Evolutionary conservation across 1,140 invertebrate genomes (phyloP).

Genomic region (Megathymus violae): DNA sequence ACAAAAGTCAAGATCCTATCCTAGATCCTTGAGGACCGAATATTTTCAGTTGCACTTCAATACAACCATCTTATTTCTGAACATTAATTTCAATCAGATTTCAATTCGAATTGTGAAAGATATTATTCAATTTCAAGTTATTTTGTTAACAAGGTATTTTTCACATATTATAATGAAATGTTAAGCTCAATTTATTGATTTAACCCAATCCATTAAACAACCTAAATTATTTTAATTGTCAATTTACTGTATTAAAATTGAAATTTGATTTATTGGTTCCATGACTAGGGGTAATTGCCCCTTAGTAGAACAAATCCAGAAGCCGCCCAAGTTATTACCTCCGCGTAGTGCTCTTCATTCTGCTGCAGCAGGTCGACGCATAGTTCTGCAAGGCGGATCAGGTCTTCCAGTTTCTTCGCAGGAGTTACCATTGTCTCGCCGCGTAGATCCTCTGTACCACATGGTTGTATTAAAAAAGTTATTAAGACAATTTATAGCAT

Average conservation of each 20-base stretch:
- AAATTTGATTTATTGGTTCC: neutral
- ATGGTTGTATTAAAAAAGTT: too few relatives aligned
- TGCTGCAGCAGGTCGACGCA: constrained; percentile 99
- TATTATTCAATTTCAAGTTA: too few relatives aligned
- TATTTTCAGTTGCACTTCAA: neutral
- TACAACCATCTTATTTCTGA: neutral
- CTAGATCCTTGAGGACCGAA: too few relatives aligned
- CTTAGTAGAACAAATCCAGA: neutral
- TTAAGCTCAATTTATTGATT: too few relatives aligned
- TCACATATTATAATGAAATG: too few relatives aligned
- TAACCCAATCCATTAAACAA: too few relatives aligned
- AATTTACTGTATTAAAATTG: neutral
- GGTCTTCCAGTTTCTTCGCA: constrained; percentile 96
- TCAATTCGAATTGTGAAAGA: neutral
- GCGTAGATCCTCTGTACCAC: constrained; percentile 91
- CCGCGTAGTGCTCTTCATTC: constrained; percentile 99
- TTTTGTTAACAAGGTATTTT: too few relatives aligned
- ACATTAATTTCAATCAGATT: neutral
- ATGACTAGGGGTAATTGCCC: too few relatives aligned
- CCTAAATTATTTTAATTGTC: too few relatives aligned
- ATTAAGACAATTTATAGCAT: too few relatives aligned
- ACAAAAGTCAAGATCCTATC: neutral
- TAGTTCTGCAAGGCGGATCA: constrained; percentile 98
- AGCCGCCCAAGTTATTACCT: constrained; percentile 92
- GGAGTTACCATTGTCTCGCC: constrained; percentile 92